These are phyloP conservation scores for Eilema sororculum DNA, from an alignment of 2,888 invertebrate species.

Conservation along the genomic window DNA sequence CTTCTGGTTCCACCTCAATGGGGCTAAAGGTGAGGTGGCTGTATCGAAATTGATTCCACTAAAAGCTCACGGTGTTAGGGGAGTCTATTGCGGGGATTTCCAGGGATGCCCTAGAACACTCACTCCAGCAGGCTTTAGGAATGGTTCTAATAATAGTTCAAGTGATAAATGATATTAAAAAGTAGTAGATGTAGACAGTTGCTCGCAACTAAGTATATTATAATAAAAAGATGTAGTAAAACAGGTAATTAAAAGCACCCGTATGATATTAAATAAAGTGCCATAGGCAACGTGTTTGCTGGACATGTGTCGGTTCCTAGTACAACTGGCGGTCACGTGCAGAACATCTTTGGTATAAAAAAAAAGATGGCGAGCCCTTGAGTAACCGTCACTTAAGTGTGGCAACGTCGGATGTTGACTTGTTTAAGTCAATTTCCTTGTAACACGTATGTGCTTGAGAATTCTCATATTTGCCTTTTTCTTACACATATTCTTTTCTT, in stretches of 20 bases:
- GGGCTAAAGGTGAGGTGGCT: too few relatives aligned
- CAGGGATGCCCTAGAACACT: too few relatives aligned
- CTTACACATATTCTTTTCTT: neutral
- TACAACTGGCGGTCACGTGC: slow-evolving; percentile 74
- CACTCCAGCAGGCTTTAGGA: too few relatives aligned
- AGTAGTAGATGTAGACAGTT: neutral
- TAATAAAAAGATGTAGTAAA: slow-evolving; percentile 22
- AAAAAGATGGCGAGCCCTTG: slow-evolving; percentile 68
- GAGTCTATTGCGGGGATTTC: too few relatives aligned
- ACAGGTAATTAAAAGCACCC: slow-evolving; percentile 50
- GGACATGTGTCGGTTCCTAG: slow-evolving; percentile 80
- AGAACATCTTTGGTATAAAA: slow-evolving; percentile 62
- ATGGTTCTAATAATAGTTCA: neutral
- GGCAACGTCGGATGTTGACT: slow-evolving; percentile 59
- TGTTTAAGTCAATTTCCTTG: slow-evolving; percentile 58
- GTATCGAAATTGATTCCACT: too few relatives aligned
- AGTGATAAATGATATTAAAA: neutral
- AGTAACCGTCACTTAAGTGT: slow-evolving; percentile 56
- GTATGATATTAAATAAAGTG: slow-evolving; percentile 35
- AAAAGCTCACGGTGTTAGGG: too few relatives aligned
- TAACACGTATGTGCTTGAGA: slow-evolving; percentile 32
- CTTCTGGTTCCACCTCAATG: too few relatives aligned
- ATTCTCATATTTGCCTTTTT: slow-evolving; percentile 29
- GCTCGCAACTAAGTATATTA: neutral
- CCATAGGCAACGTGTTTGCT: slow-evolving; percentile 31